These are phyloP conservation scores for Brachyhypopomus occidentalis DNA, from an alignment of 2,113 vertebrate genomes.

Conservation along the genomic window DNA sequence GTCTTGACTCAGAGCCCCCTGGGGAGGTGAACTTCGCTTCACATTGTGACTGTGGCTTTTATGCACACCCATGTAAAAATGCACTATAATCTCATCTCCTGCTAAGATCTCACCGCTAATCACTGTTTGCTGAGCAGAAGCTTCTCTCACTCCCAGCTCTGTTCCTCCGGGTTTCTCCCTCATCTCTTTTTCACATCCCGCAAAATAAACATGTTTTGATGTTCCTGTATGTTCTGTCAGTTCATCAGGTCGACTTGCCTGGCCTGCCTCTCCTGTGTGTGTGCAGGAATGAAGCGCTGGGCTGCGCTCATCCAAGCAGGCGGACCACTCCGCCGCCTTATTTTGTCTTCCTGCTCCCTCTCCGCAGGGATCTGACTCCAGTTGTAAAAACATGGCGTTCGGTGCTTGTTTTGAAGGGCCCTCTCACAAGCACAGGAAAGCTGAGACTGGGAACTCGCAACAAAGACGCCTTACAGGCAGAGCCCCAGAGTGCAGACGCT, in stretches of 20 bases:
- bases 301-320: conserved; percentile 18
- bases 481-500: conserved; percentile 53
- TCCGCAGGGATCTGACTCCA: conserved; percentile 64
- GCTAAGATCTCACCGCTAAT: conserved; percentile 47
- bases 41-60: conserved; percentile 22
- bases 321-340: conserved; percentile 53
- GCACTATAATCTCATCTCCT: conserved; percentile 41
- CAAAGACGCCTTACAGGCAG: conserved; percentile 56
- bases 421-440: conserved; percentile 65
- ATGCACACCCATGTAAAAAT: conserved; percentile 35
- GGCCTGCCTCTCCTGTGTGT: conserved; percentile 40
- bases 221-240: conserved; percentile 45
- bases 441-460: conserved; percentile 63
- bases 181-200: conserved; percentile 35
- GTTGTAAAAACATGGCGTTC: conserved; percentile 70
- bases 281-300: conserved; percentile 42
- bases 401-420: conserved; percentile 68
- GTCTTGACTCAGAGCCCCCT: conserved; percentile 35
- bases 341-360: conserved; percentile 60
- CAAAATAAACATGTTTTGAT: conserved; percentile 45
- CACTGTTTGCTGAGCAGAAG: conserved; percentile 41
- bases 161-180: conserved; percentile 23
- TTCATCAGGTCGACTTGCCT: conserved; percentile 45
- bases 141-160: conserved; percentile 17
- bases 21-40: conserved; percentile 17